Evolutionary conservation across 1,140 invertebrate genomes (phyloP).

Genomic region (Drosophila tsacasi): DNA sequence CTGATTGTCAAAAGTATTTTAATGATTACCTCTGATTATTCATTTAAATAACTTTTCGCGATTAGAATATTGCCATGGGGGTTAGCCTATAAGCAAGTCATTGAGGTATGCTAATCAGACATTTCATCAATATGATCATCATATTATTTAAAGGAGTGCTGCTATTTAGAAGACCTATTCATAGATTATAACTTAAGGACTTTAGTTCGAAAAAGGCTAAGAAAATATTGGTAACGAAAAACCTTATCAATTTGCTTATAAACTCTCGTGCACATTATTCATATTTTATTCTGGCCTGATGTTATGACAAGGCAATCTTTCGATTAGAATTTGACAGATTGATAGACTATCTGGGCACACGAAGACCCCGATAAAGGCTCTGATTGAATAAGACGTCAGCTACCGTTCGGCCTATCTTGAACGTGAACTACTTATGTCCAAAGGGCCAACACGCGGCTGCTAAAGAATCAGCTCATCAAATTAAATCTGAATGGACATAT

Average conservation of each 20-base stretch:
- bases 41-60: not conserved
- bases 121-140: not conserved
- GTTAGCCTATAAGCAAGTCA: not conserved
- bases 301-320: not conserved
- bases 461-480: constrained; percentile 29
- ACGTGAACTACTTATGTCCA: constrained; percentile 12
- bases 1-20: not conserved
- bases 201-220: not conserved
- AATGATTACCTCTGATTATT: constrained; percentile 2
- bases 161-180: not conserved
- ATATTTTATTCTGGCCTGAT: not conserved
- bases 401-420: constrained; percentile 9
- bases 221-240: not conserved
- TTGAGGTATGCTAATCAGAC: not conserved
- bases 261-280: not conserved
- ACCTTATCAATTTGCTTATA: not conserved
- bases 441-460: constrained; percentile 30
- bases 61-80: not conserved
- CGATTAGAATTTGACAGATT: constrained; percentile 11
- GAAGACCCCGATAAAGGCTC: constrained; percentile 2
- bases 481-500: constrained; percentile 33
- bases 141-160: not conserved
- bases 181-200: not conserved
- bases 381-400: constrained; percentile 18
- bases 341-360: constrained; percentile 9